phyloP scores from a whole-genome alignment of 2,113 vertebrate genomes.

The Calyptommatus sinebrachiatus region DNA sequence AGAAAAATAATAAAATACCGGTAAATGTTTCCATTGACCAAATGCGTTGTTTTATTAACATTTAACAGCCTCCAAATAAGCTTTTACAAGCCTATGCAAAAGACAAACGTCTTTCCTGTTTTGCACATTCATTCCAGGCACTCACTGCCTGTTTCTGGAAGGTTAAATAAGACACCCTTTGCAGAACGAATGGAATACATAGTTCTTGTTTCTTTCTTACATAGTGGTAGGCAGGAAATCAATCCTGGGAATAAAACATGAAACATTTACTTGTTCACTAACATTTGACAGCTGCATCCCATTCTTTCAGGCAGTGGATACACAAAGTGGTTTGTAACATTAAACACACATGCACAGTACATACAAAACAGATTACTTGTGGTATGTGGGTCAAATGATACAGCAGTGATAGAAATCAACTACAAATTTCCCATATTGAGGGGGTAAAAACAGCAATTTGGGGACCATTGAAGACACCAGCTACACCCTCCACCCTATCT shows the following conservation, averaged over 20 bases:
- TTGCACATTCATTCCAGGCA: background rate
- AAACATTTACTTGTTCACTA: background rate
- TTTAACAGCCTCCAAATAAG: background rate
- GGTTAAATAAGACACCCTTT: background rate
- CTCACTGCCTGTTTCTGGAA: background rate
- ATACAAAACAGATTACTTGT: background rate
- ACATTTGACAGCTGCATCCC: background rate
- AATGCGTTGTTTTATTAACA: background rate
- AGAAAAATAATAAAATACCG: background rate
- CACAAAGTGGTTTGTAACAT: background rate
- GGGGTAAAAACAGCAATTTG: too few relatives aligned
- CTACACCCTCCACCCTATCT: too few relatives aligned
- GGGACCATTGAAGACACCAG: too few relatives aligned
- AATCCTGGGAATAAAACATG: background rate
- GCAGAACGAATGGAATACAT: background rate
- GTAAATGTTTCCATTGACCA: background rate
- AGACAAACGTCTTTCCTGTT: background rate
- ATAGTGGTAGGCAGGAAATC: background rate
- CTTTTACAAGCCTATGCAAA: background rate
- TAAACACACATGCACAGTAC: background rate
- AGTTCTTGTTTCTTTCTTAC: background rate
- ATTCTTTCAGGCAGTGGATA: background rate
- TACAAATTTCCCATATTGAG: too few relatives aligned
- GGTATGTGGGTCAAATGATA: background rate
- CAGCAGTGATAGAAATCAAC: background rate